Conservation (phyloP, 2,113 vertebrate genomes). For the Leucosticte australis region DNA sequence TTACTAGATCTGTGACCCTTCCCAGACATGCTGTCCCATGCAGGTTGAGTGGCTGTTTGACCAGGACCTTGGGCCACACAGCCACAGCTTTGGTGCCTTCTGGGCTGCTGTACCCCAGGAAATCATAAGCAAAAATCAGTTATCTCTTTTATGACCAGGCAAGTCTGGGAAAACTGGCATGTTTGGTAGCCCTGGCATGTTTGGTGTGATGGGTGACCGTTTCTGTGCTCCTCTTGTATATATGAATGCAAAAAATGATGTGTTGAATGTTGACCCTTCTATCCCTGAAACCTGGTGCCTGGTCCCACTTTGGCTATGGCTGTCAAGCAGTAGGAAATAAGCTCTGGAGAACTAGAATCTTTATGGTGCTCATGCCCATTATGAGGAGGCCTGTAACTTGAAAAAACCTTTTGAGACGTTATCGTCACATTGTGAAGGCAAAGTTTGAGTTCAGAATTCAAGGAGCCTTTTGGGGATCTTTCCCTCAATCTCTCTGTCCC, state of each 20-base stretch:
- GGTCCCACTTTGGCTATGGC: not conserved
- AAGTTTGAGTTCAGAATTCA: not conserved
- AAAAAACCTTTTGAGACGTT: not conserved
- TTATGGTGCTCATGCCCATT: not conserved
- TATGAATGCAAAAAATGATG: not conserved
- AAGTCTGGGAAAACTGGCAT: not conserved
- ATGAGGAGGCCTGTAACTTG: not conserved
- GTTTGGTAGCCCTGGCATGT: not conserved
- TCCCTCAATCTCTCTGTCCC: not conserved
- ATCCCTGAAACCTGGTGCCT: not conserved
- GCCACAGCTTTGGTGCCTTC: not conserved
- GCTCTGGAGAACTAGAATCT: not conserved
- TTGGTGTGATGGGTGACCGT: not conserved
- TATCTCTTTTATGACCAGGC: not conserved
- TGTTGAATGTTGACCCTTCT: not conserved
- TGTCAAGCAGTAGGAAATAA: not conserved
- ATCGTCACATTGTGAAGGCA: not conserved
- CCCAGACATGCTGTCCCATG: not conserved
- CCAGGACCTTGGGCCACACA: not conserved
- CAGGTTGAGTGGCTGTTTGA: not conserved
- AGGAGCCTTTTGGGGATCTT: not conserved
- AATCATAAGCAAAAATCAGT: not conserved
- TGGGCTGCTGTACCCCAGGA: not conserved
- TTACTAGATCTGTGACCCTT: not conserved
- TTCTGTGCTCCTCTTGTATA: not conserved